Percentiles rank a stretch among this genome's conserved stretches.
phyloP scores from a whole-genome alignment of 2,113 vertebrate species.

The rabbit (Oryctolagus cuniculus) region DNA sequence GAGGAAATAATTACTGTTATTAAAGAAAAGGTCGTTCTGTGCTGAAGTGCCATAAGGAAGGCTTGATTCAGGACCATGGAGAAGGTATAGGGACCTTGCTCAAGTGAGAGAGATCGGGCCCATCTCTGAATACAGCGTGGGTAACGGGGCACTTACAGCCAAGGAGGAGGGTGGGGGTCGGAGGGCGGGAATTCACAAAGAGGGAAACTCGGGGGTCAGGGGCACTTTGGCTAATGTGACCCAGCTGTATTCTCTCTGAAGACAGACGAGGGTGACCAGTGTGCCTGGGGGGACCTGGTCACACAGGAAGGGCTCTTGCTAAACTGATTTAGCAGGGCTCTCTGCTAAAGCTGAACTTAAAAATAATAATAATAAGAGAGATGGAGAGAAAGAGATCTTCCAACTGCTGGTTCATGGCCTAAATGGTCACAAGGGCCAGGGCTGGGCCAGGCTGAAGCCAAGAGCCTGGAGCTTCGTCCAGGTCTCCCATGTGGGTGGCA shows the following conservation, averaged over 20 bases:
- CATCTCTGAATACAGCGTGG: background rate
- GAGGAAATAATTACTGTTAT: background rate
- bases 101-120: background rate
- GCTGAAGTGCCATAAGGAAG: background rate
- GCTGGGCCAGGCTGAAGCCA: too few species aligned
- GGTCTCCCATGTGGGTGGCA: too few species aligned
- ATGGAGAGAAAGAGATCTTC: too few species aligned
- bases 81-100: background rate
- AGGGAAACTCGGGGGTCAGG: background rate
- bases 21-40: background rate
- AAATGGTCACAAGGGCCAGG: too few species aligned
- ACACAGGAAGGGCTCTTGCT: background rate
- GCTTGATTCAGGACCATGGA: background rate
- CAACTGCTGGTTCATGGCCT: too few species aligned
- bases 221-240: background rate
- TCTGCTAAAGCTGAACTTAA: too few species aligned
- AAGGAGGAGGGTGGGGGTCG: too few species aligned
- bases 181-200: background rate
- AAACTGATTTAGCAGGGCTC: background rate
- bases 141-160: too few species aligned
- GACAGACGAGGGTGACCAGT: background rate
- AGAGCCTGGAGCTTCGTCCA: too few species aligned
- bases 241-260: background rate
- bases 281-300: background rate
- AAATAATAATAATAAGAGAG: too few species aligned